These are phyloP conservation scores for Rhopalosiphum maidis DNA, from an alignment of 1,140 invertebrate species.

Conservation along the genomic window DNA sequence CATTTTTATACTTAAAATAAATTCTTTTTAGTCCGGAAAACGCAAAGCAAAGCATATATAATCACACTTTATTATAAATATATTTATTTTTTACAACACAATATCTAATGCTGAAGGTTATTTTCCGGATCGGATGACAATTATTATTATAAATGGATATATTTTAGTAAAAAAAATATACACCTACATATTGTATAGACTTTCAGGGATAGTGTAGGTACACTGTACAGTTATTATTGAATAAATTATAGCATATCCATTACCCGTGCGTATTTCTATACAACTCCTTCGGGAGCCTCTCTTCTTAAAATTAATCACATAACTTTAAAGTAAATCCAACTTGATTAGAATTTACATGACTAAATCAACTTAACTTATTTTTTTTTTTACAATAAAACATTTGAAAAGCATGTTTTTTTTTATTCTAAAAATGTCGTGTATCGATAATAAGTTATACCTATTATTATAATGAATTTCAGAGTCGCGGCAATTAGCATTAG, in stretches of 20 bases:
- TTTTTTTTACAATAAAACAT: background rate
- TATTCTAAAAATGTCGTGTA: background rate
- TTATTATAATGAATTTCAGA: background rate
- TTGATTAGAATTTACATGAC: background rate
- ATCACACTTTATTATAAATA: background rate
- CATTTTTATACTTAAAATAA: too few relatives aligned
- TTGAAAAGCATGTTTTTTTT: background rate
- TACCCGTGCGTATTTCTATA: background rate
- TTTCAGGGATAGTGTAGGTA: background rate
- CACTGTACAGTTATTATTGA: background rate
- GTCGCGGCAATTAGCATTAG: background rate
- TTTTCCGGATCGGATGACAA: background rate
- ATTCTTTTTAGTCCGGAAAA: too few relatives aligned
- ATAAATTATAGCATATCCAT: background rate
- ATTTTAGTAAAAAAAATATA: background rate
- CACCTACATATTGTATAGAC: background rate
- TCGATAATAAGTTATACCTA: background rate
- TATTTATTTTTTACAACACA: background rate
- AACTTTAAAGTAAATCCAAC: background rate
- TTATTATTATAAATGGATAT: slow-evolving; percentile 9
- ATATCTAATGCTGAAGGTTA: background rate
- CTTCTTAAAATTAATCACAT: background rate
- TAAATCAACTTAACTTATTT: background rate
- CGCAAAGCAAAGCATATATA: too few relatives aligned
- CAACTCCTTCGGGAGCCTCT: too few relatives aligned